Evolutionary conservation across 2,797 vertebrate species (phyloP).

Genomic region (Sebastes elongatus): DNA sequence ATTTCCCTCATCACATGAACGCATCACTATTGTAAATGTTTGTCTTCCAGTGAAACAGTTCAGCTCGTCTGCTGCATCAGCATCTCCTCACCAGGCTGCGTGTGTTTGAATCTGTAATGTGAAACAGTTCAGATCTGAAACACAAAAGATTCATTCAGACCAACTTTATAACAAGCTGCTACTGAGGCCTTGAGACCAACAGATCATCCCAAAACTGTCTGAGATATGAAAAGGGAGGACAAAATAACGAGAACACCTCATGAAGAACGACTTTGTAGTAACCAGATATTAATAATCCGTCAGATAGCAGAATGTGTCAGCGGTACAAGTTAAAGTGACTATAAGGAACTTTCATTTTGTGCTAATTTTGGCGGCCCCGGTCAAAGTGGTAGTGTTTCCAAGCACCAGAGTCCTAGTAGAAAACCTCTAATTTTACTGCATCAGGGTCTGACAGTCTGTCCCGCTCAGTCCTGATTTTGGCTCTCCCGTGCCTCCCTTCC

Average conservation of each 20-base stretch:
- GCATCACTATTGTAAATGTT: slow-evolving; percentile 1
- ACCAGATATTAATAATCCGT: not conserved
- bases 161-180: not conserved
- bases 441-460: too few relatives aligned
- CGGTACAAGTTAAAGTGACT: not conserved
- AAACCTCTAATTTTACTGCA: too few relatives aligned
- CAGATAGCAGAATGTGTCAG: not conserved
- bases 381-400: too few relatives aligned
- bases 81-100: not conserved
- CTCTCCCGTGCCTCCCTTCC: too few relatives aligned
- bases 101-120: not conserved
- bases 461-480: too few relatives aligned
- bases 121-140: not conserved
- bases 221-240: not conserved
- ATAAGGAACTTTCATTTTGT: not conserved
- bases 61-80: not conserved
- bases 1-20: not conserved
- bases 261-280: not conserved
- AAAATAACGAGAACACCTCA: not conserved
- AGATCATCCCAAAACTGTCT: not conserved
- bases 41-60: not conserved
- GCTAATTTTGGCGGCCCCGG: not conserved
- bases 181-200: not conserved
- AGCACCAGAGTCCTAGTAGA: too few relatives aligned
- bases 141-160: not conserved